These are phyloP conservation scores for Myotis davidii DNA, from an alignment of 2,113 vertebrate species.

Conservation along the genomic window DNA sequence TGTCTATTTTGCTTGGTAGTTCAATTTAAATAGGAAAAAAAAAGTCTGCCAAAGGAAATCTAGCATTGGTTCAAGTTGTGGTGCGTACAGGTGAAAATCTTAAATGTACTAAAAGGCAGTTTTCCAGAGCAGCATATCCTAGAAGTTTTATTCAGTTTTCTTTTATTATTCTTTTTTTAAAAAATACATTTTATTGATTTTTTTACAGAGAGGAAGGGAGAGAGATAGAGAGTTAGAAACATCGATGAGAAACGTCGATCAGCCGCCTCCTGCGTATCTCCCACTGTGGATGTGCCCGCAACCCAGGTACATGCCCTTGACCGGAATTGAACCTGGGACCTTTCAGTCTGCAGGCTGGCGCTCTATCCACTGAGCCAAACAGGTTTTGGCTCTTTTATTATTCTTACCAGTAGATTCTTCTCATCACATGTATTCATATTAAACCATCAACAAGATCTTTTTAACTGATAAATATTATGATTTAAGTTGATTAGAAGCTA, in stretches of 20 bases:
- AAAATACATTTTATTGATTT: too few species aligned
- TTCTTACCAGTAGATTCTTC: neutral
- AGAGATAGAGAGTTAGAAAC: too few species aligned
- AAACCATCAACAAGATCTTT: neutral
- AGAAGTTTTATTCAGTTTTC: neutral
- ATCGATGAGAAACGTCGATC: too few species aligned
- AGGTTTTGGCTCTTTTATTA: too few species aligned
- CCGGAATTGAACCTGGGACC: too few species aligned
- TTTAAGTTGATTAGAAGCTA: neutral
- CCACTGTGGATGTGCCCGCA: too few species aligned
- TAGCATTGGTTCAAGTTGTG: neutral
- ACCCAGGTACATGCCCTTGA: too few species aligned
- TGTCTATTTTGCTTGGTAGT: neutral
- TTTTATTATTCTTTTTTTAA: neutral
- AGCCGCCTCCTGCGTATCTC: too few species aligned
- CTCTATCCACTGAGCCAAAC: too few species aligned
- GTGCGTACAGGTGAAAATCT: neutral
- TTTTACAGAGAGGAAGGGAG: too few species aligned
- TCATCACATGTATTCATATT: neutral
- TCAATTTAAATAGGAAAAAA: neutral
- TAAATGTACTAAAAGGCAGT: neutral
- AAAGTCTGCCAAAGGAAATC: neutral
- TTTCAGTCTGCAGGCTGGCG: too few species aligned
- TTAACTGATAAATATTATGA: slow-evolving; percentile 10
- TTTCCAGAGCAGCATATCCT: neutral